These are phyloP conservation scores for Danio tinwini DNA, from an alignment of 2,797 vertebrate genomes.

Conservation along the genomic window DNA sequence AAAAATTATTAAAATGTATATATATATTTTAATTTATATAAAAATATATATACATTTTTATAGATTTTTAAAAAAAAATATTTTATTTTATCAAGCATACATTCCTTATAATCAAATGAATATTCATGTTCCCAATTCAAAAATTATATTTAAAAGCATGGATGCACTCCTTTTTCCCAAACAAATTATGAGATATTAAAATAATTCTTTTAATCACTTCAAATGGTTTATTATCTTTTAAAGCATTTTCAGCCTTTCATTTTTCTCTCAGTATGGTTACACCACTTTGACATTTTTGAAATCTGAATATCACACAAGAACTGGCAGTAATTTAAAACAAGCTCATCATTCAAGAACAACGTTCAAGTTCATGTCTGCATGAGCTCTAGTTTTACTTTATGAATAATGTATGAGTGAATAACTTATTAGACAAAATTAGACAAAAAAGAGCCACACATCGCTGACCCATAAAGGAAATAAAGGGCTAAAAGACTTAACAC, in stretches of 20 bases:
- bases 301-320: not conserved
- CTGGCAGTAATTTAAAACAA: not conserved
- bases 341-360: not conserved
- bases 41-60: no score
- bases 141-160: no score
- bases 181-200: no score
- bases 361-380: not conserved
- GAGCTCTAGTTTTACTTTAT: not conserved
- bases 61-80: no score
- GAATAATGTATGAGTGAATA: slow-evolving; percentile 14
- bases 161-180: no score
- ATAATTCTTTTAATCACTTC: not conserved
- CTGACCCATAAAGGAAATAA: slow-evolving; percentile 1
- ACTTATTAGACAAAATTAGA: not conserved
- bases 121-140: no score
- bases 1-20: no score
- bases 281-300: not conserved
- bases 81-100: no score
- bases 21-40: no score
- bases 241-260: not conserved
- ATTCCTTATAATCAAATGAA: no score
- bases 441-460: not conserved
- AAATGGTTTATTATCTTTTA: not conserved
- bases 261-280: not conserved
- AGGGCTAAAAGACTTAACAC: not conserved